phyloP scores from a whole-genome alignment of 2,797 vertebrate genomes.

The Buceros bicornis region DNA sequence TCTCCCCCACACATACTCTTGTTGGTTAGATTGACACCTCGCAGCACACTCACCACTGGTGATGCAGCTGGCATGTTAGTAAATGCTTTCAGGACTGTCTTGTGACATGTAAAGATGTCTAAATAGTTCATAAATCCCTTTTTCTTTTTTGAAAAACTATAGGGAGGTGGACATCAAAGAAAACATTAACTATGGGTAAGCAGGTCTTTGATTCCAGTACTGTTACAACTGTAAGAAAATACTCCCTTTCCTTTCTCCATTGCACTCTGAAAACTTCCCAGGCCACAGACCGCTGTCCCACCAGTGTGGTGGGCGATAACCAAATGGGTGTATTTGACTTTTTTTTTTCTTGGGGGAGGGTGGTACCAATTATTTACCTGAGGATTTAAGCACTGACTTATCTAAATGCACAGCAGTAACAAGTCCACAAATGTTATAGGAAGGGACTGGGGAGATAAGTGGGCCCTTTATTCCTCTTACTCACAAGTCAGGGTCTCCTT shows the following conservation, averaged over 20 bases:
- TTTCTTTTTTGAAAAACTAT: constrained; percentile 74
- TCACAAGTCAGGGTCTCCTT: not conserved
- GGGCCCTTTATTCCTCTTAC: not conserved
- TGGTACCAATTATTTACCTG: not conserved
- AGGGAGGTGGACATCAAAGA: constrained; percentile 91
- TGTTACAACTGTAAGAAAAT: constrained; percentile 35
- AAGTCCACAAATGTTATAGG: not conserved
- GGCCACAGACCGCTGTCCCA: not conserved
- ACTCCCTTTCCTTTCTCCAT: constrained; percentile 22
- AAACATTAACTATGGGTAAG: constrained; percentile 86
- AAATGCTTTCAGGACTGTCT: constrained; percentile 62
- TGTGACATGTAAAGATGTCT: constrained; percentile 45
- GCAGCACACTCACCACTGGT: not conserved
- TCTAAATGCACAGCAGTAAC: not conserved
- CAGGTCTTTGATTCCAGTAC: constrained; percentile 66
- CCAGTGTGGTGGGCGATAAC: not conserved
- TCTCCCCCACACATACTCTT: not conserved
- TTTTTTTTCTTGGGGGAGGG: not conserved
- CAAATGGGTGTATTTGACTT: not conserved
- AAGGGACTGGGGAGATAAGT: not conserved
- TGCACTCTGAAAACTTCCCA: constrained; percentile 40
- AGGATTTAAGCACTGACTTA: not conserved
- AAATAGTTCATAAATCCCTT: constrained; percentile 66
- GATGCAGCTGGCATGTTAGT: not conserved
- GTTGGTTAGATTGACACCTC: not conserved